Conservation (phyloP, 2,113 vertebrate species). For the Miniopterus natalensis region DNA sequence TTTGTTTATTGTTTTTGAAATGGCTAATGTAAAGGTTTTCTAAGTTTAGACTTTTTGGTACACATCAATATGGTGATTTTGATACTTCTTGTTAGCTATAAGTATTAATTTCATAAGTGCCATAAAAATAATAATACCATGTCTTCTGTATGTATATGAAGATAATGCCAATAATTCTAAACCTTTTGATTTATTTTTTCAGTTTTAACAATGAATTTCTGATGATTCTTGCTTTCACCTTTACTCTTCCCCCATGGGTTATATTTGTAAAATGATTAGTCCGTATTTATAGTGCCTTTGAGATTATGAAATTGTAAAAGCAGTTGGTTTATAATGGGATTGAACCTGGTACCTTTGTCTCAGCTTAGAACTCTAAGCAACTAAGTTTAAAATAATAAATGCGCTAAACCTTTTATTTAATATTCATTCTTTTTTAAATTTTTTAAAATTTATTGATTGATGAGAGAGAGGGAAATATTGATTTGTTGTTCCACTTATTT, state of each 20-base stretch:
- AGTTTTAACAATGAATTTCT: constrained; percentile 56
- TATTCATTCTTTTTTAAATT: background rate
- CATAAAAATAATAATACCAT: constrained; percentile 47
- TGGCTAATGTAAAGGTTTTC: constrained; percentile 51
- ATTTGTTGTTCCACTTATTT: background rate
- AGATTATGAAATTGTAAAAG: constrained; percentile 39
- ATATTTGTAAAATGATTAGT: constrained; percentile 52
- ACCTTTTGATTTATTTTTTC: constrained; percentile 56
- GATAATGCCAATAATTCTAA: background rate
- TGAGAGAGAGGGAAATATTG: background rate
- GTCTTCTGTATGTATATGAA: constrained; percentile 15
- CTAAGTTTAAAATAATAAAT: background rate
- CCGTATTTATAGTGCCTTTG: background rate
- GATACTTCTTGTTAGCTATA: background rate
- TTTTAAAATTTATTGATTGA: background rate
- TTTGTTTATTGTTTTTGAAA: constrained; percentile 62
- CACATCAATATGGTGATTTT: background rate
- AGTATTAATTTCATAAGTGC: constrained; percentile 30
- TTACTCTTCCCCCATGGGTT: background rate
- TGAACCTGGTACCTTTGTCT: background rate
- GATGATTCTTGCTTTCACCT: constrained; percentile 24
- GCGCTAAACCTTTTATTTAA: background rate
- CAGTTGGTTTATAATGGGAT: background rate
- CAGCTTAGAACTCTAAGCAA: background rate
- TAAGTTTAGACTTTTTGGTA: constrained; percentile 42